Evolutionary conservation across 1,140 invertebrate genomes (phyloP).

Genomic region (Polypedilum vanderplanki): DNA sequence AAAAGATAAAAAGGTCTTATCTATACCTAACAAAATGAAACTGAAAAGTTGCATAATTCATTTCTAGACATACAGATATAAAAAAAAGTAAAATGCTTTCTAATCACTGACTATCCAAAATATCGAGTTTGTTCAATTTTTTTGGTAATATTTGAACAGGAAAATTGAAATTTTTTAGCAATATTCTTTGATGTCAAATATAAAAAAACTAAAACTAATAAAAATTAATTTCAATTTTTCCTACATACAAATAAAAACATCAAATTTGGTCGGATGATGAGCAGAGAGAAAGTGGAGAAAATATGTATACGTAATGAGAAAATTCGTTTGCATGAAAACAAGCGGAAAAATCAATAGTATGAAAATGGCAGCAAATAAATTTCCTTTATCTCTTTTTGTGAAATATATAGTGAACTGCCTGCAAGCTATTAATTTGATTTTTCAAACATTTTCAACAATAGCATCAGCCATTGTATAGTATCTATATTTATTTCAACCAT

Average conservation of each 20-base stretch:
- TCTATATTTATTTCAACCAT: background rate
- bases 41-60: too few relatives aligned
- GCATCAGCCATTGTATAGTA: background rate
- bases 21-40: too few relatives aligned
- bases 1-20: too few relatives aligned
- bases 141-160: too few relatives aligned
- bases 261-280: background rate
- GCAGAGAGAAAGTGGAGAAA: background rate
- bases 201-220: background rate
- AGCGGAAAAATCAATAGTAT: conserved; percentile 23
- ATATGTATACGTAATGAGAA: background rate
- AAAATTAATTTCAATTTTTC: background rate
- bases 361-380: conserved; percentile 20
- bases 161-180: too few relatives aligned
- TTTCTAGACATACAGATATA: too few relatives aligned
- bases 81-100: too few relatives aligned
- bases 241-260: background rate
- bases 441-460: background rate
- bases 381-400: background rate
- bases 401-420: conserved; percentile 12
- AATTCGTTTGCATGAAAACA: conserved; percentile 15
- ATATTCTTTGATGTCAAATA: too few relatives aligned
- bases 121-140: too few relatives aligned
- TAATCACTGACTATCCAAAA: too few relatives aligned
- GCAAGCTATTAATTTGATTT: conserved; percentile 26